Base-by-base conservation (phyloP, 2,888 invertebrate genomes). In the Stegana nigrithorax region DNA sequence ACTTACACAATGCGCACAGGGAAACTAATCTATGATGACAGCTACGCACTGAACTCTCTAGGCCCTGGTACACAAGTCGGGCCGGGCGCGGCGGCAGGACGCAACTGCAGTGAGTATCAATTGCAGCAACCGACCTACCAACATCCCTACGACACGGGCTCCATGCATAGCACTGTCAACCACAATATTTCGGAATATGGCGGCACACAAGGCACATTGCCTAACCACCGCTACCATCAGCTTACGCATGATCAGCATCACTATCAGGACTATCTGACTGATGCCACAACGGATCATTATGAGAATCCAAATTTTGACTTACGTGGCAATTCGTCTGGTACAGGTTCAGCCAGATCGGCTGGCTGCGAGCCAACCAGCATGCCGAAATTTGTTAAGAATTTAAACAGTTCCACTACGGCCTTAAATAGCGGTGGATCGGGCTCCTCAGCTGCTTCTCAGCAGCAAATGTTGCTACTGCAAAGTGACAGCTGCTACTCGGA, bases 1-100 rank as follows among this genome's bases (percentile, higher is more conserved):
- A 94, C 94, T 51, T 95, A 94, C 81, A 93, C 93, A 1, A 87
- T 92, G 82, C 89, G 92, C 65, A 91, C 92, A 5, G 92, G 92
- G 0, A 92, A 92, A 80, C 91, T 92, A 29, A 91, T 92, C 50
- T 93, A 93, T 78, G 92, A 92, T 80, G 90, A 89, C 72, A 88
- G 88, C 70, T 89, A 88, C 78, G 89, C 89, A 0, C 79, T 89
- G 23, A 88, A 88, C 71, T 87, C 88, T 2, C 77, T 89, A 45
- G 69, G 68, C 4, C 65, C 63, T 14, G 68, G 61, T 19, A 67
- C 63, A 5, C 61, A 51, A 8, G 36, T 23, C 6, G 56, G 63
- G 12, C 60, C 63, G 17, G 26, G 12, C 44, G 63, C 26, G 66
- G 26, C 10, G 26, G 51, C 10, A 7, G 53, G 21, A 4, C 53